A percentile compares a stretch with the other conserved stretches of the same genome.
phyloP scores from a whole-genome alignment of 2,888 invertebrate genomes.

The Drosophila mimetica region DNA sequence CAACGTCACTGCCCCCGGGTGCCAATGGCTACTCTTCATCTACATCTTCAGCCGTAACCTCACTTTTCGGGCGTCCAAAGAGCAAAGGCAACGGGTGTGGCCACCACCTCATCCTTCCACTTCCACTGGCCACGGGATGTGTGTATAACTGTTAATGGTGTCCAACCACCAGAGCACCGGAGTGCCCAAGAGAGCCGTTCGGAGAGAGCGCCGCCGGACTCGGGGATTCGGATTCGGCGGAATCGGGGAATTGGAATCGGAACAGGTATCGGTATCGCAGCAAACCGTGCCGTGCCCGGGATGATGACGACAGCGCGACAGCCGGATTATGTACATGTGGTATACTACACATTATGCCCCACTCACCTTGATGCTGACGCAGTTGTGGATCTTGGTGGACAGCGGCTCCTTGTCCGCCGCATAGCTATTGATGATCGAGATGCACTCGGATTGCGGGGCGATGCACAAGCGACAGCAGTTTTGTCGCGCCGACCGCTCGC shows the following conservation, averaged over 20 bases:
- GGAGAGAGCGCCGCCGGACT: slow-evolving; percentile 19
- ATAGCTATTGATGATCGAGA: slow-evolving; percentile 84
- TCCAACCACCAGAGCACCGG: slow-evolving; percentile 12
- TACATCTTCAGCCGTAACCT: slow-evolving; percentile 56
- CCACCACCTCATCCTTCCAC: slow-evolving; percentile 20
- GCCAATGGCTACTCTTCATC: slow-evolving; percentile 43
- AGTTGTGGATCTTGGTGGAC: slow-evolving; percentile 83
- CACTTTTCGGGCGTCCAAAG: slow-evolving; percentile 51
- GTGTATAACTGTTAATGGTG: slow-evolving; percentile 34
- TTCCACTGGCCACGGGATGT: slow-evolving; percentile 17
- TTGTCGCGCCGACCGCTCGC: slow-evolving; percentile 76
- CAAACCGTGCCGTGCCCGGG: not conserved
- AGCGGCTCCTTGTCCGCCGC: slow-evolving; percentile 85
- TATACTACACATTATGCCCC: no score
- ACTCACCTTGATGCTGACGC: slow-evolving; percentile 85
- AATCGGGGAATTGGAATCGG: not conserved
- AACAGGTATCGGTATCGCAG: not conserved
- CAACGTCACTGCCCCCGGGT: slow-evolving; percentile 47
- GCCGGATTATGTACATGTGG: slow-evolving; percentile 25
- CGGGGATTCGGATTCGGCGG: slow-evolving; percentile 1
- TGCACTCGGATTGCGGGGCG: slow-evolving; percentile 84
- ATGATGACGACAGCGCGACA: slow-evolving; percentile 29
- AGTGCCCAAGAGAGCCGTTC: slow-evolving; percentile 16
- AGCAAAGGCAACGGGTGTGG: slow-evolving; percentile 33
- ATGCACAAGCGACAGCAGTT: slow-evolving; percentile 84